Conservation (phyloP, 2,113 vertebrate species). For the Chionomys nivalis region DNA sequence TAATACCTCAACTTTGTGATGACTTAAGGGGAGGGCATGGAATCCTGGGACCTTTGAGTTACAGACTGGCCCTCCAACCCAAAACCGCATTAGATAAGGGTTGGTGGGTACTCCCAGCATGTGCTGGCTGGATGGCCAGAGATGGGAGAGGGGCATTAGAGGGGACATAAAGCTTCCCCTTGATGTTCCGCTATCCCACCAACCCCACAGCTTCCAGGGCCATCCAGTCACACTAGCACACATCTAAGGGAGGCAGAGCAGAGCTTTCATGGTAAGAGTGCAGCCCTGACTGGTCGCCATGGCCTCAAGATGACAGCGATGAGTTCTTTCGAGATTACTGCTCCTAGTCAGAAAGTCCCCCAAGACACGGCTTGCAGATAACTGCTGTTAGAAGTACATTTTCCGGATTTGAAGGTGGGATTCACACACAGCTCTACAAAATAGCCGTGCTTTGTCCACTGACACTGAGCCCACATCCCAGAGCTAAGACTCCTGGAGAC, state of each 20-base stretch:
- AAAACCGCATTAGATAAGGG: neutral
- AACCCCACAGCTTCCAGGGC: neutral
- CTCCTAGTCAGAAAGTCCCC: neutral
- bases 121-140: neutral
- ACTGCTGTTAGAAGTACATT: neutral
- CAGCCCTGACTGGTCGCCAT: neutral
- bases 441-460: neutral
- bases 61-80: neutral
- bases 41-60: neutral
- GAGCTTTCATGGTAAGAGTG: neutral
- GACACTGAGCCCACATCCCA: neutral
- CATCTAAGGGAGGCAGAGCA: neutral
- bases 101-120: neutral
- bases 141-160: neutral
- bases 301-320: neutral
- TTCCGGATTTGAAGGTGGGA: neutral
- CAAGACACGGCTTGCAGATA: neutral
- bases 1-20: rapidly evolving
- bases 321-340: neutral
- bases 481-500: neutral
- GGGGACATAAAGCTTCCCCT: neutral
- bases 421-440: neutral
- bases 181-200: neutral
- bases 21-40: neutral
- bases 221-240: neutral